Base-by-base conservation (phyloP, 2,888 invertebrate genomes). In the Sussaba pulchella region DNA sequence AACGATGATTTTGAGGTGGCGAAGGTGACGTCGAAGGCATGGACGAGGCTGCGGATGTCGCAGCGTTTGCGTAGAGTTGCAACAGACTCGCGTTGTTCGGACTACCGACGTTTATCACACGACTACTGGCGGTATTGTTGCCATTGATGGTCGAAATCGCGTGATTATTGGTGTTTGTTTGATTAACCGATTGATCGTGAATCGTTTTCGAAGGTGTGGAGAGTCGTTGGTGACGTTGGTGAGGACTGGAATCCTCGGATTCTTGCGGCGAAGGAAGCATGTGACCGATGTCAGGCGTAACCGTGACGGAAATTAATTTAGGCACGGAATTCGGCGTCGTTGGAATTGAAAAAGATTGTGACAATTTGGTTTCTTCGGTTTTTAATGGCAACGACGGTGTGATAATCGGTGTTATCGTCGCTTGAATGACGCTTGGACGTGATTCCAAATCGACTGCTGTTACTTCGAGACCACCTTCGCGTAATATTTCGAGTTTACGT, bases 391-490 rank as follows among this genome's bases (percentile, higher is more conserved):
- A 47, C 59, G 93, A 90, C 63, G 86, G 57, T 63, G 92, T 92
- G 90, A 93, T 92, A n/a, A n/a, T n/a, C 84, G 93, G 93, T 82
- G 93, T 91, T 17, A 93, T 83, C 17, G 93, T 93, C 0, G 93
- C 93, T 82, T 93, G 93, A 0, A 93, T 93, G 88, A 94, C 5
- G 91, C 92, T 1, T 91, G 93, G 88, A 90, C 92, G 2, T 90
- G 88, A 4, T 52, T 91, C 90, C 81, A 90, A 82, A 31, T 93
- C 90, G 24, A 96, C 94, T 0, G 96, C 95, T 0, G 96, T 96
- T 1, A 96, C 96, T 88, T 96, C 96, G 2, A 96, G 92, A 0
- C 96, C 96, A 12, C 96, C 94, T 86, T 96, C 95, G 76, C 96
- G 95, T 45, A 96, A 92, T 52, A 96, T 96, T 84, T 96, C 96